Base-by-base conservation (phyloP, 2,113 vertebrate species). In the Podarcis muralis region DNA sequence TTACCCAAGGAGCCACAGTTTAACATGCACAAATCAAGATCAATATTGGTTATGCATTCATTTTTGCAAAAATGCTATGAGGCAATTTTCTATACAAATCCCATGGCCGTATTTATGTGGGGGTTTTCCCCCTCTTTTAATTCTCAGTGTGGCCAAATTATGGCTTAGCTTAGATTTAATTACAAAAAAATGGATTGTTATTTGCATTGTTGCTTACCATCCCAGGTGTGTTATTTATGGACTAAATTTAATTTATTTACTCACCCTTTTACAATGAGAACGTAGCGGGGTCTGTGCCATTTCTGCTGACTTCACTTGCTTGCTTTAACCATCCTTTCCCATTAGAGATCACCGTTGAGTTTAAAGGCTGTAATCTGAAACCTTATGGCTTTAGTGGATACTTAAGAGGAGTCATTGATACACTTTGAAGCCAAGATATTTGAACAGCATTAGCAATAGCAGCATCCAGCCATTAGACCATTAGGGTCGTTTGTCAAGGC, bases 1-100 rank as follows among this genome's bases (percentile, higher is more conserved):
- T 97, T 96, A 96, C 93, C 96, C 92, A 81, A 91, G 91, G 92
- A 96, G 89, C 92, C 84, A 95, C 92, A 95, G 94, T 97, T 97
- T 95, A 97, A 95, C 95, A 96, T 96, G 94, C 90, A 93, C 91
- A 95, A 96, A 96, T 96, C 93, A 93, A 86, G 92, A 96, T 97
- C 97, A 96, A 97, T 97, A 97, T 92, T 94, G 92, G 93, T 94
- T 96, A 95, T 93, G 91, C 0, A 83, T 95, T 96, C 94, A 95
- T 96, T 96, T 82, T 77, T 37, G 92, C 91, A 95, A 95, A 96
- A 97, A 94, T 90, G 92, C 94, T 95, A 91, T 86, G 91, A 95
- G 94, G 96, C 93, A 95, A 81, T 91, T 93, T 96, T 95, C 94
- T 94, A 78, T 89, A 92, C 87, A 93, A 94, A 95, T 95, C 93